Conservation (phyloP, 2,113 vertebrate species). For the Forbesichthys papilliferus region DNA sequence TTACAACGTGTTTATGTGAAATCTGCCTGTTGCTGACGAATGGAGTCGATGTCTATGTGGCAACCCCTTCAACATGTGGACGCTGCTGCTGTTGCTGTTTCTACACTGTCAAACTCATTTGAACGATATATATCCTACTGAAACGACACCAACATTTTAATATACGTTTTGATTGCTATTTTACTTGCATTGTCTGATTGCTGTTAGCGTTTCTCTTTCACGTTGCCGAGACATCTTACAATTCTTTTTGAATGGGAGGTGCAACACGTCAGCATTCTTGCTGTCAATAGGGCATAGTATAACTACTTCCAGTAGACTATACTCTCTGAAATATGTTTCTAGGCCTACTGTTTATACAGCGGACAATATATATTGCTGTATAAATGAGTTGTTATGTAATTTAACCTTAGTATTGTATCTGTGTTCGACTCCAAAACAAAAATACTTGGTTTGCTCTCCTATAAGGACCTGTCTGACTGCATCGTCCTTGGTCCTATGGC, state of each 20-base stretch:
- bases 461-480: no score
- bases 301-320: not conserved
- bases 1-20: not conserved
- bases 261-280: slow-evolving; percentile 88
- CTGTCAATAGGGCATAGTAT: slow-evolving; percentile 5
- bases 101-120: not conserved
- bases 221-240: slow-evolving; percentile 24
- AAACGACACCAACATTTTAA: not conserved
- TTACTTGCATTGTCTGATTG: not conserved
- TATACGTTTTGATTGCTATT: not conserved
- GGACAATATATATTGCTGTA: no score
- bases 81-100: slow-evolving; percentile 9
- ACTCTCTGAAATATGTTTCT: not conserved
- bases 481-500: no score
- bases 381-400: no score
- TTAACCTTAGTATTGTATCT: no score
- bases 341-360: not conserved
- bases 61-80: slow-evolving; percentile 28
- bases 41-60: slow-evolving; percentile 59
- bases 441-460: no score
- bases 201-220: not conserved
- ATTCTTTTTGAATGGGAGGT: slow-evolving; percentile 43
- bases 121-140: not conserved
- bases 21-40: slow-evolving; percentile 21
- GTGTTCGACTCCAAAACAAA: no score